Evolutionary conservation across 2,888 invertebrate genomes (phyloP).

Genomic region (Myathropa florea): DNA sequence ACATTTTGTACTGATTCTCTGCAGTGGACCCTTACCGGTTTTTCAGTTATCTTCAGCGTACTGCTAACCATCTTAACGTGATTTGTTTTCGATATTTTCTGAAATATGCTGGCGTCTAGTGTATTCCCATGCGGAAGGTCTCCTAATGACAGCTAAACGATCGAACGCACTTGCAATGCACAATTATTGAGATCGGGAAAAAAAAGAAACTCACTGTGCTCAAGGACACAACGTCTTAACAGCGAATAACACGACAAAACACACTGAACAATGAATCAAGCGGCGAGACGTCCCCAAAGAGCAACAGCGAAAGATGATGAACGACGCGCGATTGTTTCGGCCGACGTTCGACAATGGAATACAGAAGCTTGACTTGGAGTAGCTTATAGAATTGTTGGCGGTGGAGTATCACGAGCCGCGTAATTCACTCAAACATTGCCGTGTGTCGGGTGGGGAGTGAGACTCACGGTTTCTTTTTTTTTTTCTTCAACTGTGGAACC

Average conservation of each 20-base stretch:
- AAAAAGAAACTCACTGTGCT: not conserved
- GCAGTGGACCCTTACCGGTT: conserved; percentile 71
- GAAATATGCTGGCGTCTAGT: conserved; percentile 4
- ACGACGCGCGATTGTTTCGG: conserved; percentile 3
- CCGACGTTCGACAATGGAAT: conserved; percentile 35
- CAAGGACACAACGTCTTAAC: conserved; percentile 40
- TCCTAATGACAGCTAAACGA: conserved; percentile 17
- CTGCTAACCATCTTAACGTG: conserved; percentile 74
- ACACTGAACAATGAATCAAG: not conserved
- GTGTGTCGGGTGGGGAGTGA: not conserved
- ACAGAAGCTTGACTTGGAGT: conserved; percentile 36
- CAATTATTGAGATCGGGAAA: conserved; percentile 1
- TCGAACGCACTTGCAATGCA: conserved; percentile 25
- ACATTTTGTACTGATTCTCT: not conserved
- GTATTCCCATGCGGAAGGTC: conserved; percentile 51
- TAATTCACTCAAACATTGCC: conserved; percentile 42
- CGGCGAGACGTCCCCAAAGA: not conserved
- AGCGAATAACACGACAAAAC: not conserved
- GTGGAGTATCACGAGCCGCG: not conserved
- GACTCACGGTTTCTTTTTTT: conserved; percentile 19
- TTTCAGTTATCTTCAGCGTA: conserved; percentile 74
- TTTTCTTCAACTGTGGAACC: conserved; percentile 24
- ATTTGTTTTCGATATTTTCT: not conserved
- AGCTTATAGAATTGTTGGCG: conserved; percentile 14
- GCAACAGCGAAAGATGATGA: not conserved